Evolutionary conservation across 2,888 invertebrate genomes (phyloP).

Genomic region (Sesamia inferens): DNA sequence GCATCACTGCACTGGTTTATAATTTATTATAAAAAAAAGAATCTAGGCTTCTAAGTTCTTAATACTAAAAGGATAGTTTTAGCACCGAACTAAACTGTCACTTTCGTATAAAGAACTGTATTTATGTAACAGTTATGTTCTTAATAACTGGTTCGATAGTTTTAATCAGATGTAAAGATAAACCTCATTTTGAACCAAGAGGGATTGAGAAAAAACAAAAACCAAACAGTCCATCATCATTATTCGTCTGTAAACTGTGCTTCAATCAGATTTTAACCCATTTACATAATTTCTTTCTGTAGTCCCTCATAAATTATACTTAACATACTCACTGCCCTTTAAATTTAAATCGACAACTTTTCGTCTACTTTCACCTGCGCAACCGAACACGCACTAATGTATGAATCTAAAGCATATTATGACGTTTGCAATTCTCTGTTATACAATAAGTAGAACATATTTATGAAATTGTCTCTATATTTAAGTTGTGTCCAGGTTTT

Average conservation of each 20-base stretch:
- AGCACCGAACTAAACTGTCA: too few relatives aligned
- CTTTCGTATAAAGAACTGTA: too few relatives aligned
- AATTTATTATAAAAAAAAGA: too few relatives aligned
- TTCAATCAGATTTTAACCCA: neutral
- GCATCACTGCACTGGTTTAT: too few relatives aligned
- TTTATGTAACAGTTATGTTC: too few relatives aligned
- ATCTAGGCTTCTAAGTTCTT: too few relatives aligned
- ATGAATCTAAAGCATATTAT: slow-evolving; percentile 17
- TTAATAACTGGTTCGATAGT: too few relatives aligned
- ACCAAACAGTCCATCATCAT: neutral
- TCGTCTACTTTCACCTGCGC: slow-evolving; percentile 45
- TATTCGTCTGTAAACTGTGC: neutral
- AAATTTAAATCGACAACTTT: slow-evolving; percentile 29
- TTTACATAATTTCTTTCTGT: neutral
- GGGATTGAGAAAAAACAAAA: too few relatives aligned
- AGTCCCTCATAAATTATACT: slow-evolving; percentile 8
- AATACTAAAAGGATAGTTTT: too few relatives aligned
- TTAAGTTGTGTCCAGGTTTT: neutral
- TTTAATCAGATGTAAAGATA: too few relatives aligned
- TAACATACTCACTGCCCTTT: slow-evolving; percentile 25
- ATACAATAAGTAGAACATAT: slow-evolving; percentile 14
- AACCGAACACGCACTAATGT: slow-evolving; percentile 4
- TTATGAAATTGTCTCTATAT: slow-evolving; percentile 4
- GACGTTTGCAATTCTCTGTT: slow-evolving; percentile 12
- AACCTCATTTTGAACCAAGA: too few relatives aligned